Evolutionary conservation across 2,113 vertebrate species (phyloP), one percentile per base, ranked within the genome.

Genomic region (Gallinago jamesoni): DNA sequence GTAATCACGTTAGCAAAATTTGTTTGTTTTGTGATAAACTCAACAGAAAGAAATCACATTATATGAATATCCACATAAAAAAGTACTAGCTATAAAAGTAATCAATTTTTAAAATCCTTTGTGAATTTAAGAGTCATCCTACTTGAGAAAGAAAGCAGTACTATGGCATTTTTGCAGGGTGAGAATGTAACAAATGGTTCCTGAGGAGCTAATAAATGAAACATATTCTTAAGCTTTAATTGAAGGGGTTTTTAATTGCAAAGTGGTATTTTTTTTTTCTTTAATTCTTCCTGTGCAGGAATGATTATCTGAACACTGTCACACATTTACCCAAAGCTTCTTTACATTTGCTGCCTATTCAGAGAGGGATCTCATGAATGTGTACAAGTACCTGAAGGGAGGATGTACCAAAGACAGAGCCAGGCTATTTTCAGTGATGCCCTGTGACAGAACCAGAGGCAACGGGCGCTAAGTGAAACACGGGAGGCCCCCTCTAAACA

Each of bases 211-310:
- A 73, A 76, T 39, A 82, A 88, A 10, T 47, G 3, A 76, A 84
- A 64, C 0, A 0, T 25, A 13, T 14, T 56, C 28, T 83, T 56
- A 33, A 68, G 53, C 5, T 48, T 73, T 39, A 53, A 68, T 31
- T 48, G 35, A 89, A 76, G 10, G 5, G 0, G 0, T 18, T n/a
- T 74, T 59, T 70, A 48, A 77, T 69, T 82, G 43, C 5, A 23
- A 52, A 7, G 14, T 23, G 2, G 0, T 11, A 0, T 41, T 45
- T 52, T 13, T 12, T 5, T 20, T n/a, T 22, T 2, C 14, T 57
- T 57, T 18, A 56, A 75, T 69, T 47, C 5, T n/a, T 81, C 14
- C 30, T 76, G 3, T 13, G 3, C 27, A 37, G 9, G 21, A 79
- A 55, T 20, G 1, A 45, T 50, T 63, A 55, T 11, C 28, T 59